A percentile compares a stretch with the other conserved stretches of the same genome.
Conservation (phyloP, 2,797 vertebrate species). For the Mus caroli region DNA sequence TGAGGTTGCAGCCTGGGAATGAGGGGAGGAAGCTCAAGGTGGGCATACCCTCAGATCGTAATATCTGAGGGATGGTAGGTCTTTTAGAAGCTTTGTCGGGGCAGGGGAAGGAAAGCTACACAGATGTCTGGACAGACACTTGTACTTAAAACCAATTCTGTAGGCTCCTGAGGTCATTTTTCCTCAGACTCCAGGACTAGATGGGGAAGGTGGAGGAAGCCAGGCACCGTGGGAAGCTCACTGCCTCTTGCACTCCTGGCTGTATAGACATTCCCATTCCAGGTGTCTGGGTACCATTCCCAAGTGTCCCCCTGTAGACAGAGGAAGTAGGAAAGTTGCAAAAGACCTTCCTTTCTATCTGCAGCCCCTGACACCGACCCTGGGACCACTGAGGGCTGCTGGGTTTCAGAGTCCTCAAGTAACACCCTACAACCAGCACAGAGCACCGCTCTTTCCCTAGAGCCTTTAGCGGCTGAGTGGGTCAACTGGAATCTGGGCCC, state of each 20-base stretch:
- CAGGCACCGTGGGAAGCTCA: not conserved
- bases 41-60: not conserved
- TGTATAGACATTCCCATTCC: not conserved
- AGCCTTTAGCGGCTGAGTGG: not conserved
- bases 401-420: not conserved
- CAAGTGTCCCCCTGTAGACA: not conserved
- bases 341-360: rapidly evolving
- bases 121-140: not conserved
- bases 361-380: too few relatives aligned
- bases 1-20: not conserved
- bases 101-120: not conserved
- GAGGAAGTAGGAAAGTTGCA: not conserved
- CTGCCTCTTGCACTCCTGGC: not conserved
- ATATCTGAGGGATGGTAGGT: not conserved
- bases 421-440: rapidly evolving
- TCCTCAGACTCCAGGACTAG: not conserved
- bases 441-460: not conserved
- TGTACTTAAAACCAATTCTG: not conserved
- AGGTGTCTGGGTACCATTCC: not conserved
- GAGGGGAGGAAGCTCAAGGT: not conserved
- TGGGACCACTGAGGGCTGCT: not conserved
- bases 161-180: not conserved
- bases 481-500: slow-evolving; percentile 71
- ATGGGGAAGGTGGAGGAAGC: not conserved
- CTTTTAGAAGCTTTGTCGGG: not conserved